These are phyloP conservation scores for Xestia xanthographa DNA, from an alignment of 2,888 invertebrate genomes.

Conservation along the genomic window DNA sequence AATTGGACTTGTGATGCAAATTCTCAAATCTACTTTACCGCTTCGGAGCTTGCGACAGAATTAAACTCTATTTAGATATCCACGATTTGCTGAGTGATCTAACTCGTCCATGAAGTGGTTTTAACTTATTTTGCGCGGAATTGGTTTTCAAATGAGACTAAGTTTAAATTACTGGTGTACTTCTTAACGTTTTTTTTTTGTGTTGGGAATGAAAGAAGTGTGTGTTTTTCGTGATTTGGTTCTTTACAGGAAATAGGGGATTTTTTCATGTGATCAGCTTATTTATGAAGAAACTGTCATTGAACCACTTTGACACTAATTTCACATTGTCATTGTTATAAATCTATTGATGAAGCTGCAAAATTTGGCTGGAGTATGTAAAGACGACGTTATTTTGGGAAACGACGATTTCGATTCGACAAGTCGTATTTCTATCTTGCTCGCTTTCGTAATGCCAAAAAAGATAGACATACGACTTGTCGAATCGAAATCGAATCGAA, in stretches of 20 bases:
- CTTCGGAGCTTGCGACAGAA: slow-evolving; percentile 65
- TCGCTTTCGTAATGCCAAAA: too few relatives aligned
- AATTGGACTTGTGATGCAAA: slow-evolving; percentile 70
- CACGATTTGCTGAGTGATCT: slow-evolving; percentile 68
- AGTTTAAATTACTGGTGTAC: slow-evolving; percentile 60
- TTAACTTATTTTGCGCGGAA: slow-evolving; percentile 63
- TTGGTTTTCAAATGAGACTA: slow-evolving; percentile 61
- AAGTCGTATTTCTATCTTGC: too few relatives aligned
- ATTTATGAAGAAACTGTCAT: not conserved
- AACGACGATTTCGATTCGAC: too few relatives aligned
- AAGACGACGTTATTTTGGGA: not conserved
- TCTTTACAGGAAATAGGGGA: not conserved
- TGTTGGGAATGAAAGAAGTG: not conserved
- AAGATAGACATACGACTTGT: too few relatives aligned
- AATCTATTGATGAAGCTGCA: not conserved
- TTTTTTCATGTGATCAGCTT: not conserved
- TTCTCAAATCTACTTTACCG: slow-evolving; percentile 68
- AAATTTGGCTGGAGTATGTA: not conserved
- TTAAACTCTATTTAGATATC: slow-evolving; percentile 73
- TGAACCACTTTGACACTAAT: not conserved
- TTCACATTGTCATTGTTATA: too few relatives aligned
- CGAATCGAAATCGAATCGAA: too few relatives aligned
- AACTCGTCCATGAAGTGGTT: slow-evolving; percentile 65
- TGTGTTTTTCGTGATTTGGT: not conserved
- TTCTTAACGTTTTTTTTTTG: slow-evolving; percentile 27